Conservation (phyloP, 2,888 invertebrate genomes). For the Tetragonisca angustula region DNA sequence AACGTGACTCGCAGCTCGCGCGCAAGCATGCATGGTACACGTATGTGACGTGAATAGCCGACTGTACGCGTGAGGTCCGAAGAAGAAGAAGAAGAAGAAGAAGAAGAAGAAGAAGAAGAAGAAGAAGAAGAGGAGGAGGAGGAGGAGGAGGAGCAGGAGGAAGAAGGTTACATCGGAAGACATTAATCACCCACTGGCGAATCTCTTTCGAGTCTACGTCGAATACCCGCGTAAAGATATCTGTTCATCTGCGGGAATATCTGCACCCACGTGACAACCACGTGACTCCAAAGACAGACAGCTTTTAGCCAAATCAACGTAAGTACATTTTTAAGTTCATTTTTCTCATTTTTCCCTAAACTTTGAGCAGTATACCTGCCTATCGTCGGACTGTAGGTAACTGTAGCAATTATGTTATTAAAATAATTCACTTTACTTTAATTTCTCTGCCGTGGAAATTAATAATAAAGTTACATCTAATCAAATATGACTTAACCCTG, state of each 20-base stretch:
- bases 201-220: slow-evolving; percentile 58
- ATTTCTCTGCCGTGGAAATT: no score
- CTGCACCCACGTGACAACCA: slow-evolving; percentile 59
- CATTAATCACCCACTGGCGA: slow-evolving; percentile 78
- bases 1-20: slow-evolving; percentile 70
- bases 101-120: slow-evolving; percentile 40
- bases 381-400: no score
- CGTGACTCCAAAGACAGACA: slow-evolving; percentile 39
- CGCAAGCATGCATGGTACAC: slow-evolving; percentile 69
- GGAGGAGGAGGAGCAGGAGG: slow-evolving; percentile 19
- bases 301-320: background rate
- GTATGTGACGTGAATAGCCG: slow-evolving; percentile 75
- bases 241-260: slow-evolving; percentile 54
- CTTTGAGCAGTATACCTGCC: no score
- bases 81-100: slow-evolving; percentile 41
- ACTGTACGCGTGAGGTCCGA: slow-evolving; percentile 70
- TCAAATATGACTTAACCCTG: no score
- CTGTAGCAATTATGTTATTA: no score
- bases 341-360: background rate
- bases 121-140: slow-evolving; percentile 40
- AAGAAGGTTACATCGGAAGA: slow-evolving; percentile 71
- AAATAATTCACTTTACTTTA: no score
- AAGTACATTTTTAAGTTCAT: no score
- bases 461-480: no score
- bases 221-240: slow-evolving; percentile 55